Base-by-base conservation (phyloP, 2,888 invertebrate genomes). In the Tipula unca region DNA sequence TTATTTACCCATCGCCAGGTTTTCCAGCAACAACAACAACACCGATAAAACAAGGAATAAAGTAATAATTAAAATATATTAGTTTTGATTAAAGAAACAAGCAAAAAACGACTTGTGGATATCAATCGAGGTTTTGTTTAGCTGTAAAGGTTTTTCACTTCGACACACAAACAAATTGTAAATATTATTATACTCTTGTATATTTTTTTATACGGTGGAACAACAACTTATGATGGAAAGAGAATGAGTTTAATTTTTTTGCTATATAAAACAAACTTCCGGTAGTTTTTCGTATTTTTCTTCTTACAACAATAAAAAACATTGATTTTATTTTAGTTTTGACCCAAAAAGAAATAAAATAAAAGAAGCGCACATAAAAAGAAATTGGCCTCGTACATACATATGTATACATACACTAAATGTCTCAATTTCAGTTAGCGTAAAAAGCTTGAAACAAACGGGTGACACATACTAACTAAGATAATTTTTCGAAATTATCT, bases 31-130 rank as follows among this genome's bases (percentile, higher is more conserved):
- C 0, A 17, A 48, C 10, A 69, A 25, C 25, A 69, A 13, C 69
- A 69, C 1, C 0, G 5, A 48, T 14, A 69, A 25, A 69, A 25
- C 69, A 69, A 69, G 69, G 25, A 25, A 69, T 69, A 69, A 69
- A 69, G 69, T 69, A 69, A 69, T 69, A 69, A 69, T 69, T 69
- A 69, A 69, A 69, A 69, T 69, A 13, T 69, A 69, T 69, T 69
- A 69, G 69, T 69, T 69, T 25, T 69, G 69, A 69, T 69, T 69
- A 69, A 69, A 69, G 69, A 69, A 69, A 69, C 69, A 69, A 69
- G 69, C 69, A 69, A 69, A 48, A 48, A 69, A 69, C 69, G 69
- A 69, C 69, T 69, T 69, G 69, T 69, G 69, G 69, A 69, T 69
- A 69, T 69, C 69, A 69, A 69, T 69, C 69, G 69, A 69, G 13